A percentile compares a stretch with the other conserved stretches of the same genome.
Conservation (phyloP, 2,113 vertebrate genomes). For the Piprites chloris region DNA sequence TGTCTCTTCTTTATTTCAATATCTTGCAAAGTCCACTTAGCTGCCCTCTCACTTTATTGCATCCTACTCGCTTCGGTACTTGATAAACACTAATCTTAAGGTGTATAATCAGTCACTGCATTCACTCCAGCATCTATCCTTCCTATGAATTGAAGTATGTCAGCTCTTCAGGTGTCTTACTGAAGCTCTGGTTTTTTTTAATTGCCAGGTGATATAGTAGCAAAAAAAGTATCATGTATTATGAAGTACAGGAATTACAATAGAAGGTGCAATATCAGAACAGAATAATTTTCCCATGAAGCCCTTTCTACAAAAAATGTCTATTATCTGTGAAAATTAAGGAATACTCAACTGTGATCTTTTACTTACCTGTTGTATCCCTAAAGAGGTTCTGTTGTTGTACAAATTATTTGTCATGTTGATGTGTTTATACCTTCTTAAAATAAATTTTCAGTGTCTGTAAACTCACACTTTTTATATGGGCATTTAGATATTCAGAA, state of each 20-base stretch:
- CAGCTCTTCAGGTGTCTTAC: not conserved
- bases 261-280: not conserved
- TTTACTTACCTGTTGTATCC: not conserved
- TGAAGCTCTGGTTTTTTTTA: not conserved
- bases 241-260: not conserved
- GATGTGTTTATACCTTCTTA: not conserved
- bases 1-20: not conserved
- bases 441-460: not conserved
- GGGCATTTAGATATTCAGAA: not conserved
- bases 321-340: not conserved
- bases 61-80: not conserved
- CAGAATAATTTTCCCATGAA: not conserved
- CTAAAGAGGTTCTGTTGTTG: not conserved
- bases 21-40: not conserved
- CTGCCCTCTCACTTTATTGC: not conserved
- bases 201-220: not conserved
- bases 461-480: not conserved
- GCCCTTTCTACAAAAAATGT: not conserved
- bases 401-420: not conserved
- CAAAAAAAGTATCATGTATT: not conserved
- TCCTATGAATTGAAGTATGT: not conserved
- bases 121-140: not conserved
- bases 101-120: not conserved
- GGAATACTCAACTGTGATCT: not conserved
- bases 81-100: not conserved